Conservation (phyloP, 2,888 invertebrate species). For the Kuschelorhynchus macadamiae region DNA sequence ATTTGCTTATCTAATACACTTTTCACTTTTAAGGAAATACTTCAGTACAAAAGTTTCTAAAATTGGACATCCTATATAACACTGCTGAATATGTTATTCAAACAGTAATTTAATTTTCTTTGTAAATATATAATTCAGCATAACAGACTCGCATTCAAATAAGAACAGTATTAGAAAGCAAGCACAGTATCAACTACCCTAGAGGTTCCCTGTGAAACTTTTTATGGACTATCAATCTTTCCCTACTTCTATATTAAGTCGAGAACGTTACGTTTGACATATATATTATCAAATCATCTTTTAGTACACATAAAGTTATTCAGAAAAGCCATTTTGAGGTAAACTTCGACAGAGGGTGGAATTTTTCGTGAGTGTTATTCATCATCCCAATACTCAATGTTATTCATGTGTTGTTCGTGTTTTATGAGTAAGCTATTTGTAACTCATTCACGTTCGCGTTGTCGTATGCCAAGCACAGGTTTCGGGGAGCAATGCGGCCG, state of each 20-base stretch:
- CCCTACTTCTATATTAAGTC: constrained; percentile 12
- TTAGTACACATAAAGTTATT: constrained; percentile 39
- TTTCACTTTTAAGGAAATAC: no score
- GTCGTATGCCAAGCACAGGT: constrained; percentile 66
- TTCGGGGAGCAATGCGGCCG: constrained; percentile 63
- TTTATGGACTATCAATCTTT: constrained; percentile 20
- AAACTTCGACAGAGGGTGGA: constrained; percentile 47
- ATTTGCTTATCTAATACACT: no score
- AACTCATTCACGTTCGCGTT: constrained; percentile 66
- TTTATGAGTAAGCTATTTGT: constrained; percentile 69
- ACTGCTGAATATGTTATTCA: no score
- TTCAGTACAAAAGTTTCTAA: no score
- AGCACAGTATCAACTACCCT: no score
- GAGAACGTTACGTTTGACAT: constrained; percentile 13
- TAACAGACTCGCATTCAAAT: no score
- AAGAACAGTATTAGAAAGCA: no score
- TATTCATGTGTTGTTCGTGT: constrained; percentile 65
- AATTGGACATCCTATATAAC: no score
- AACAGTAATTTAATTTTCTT: no score
- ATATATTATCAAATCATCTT: constrained; percentile 25
- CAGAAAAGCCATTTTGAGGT: constrained; percentile 40
- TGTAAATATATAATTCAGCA: no score
- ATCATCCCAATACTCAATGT: constrained; percentile 57
- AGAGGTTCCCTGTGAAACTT: not conserved
- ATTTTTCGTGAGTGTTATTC: constrained; percentile 52